These are phyloP conservation scores for Sitta carolinensis DNA, from an alignment of 2,797 vertebrate genomes.

Conservation along the genomic window DNA sequence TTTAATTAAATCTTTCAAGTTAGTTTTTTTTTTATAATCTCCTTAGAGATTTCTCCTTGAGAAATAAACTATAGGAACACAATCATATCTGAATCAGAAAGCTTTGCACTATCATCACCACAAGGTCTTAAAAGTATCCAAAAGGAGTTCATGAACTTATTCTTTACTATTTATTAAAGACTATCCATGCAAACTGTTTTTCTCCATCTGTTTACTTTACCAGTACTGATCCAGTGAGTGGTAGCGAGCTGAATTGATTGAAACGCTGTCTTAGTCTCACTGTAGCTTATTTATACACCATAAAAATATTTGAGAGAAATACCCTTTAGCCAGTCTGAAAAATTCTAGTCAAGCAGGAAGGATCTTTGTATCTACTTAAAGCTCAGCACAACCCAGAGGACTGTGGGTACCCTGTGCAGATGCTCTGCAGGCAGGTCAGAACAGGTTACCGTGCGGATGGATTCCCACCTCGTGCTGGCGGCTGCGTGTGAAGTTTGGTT, in stretches of 20 bases:
- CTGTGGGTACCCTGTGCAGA: no score
- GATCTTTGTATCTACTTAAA: neutral
- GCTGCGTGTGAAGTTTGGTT: no score
- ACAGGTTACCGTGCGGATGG: fast-evolving
- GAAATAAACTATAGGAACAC: constrained; percentile 33
- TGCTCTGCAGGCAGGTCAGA: neutral
- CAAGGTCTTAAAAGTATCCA: neutral
- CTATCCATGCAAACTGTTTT: neutral
- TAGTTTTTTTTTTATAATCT: constrained; percentile 40
- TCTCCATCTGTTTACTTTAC: neutral
- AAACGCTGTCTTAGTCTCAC: neutral
- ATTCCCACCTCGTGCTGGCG: fast-evolving
- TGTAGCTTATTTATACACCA: neutral
- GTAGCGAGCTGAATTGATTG: neutral
- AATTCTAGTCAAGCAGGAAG: neutral
- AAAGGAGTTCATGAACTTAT: neutral
- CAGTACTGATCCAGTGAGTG: neutral
- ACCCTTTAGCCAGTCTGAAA: neutral
- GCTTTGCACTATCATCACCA: neutral
- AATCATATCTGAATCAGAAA: constrained; percentile 43
- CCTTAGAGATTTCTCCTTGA: neutral
- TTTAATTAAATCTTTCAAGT: constrained; percentile 71
- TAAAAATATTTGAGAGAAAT: neutral
- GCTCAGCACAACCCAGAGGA: no score
- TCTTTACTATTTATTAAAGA: neutral